Percentiles rank a stretch among this genome's conserved stretches.
Conservation (phyloP, 2,797 vertebrate genomes). For the Microtus californicus region DNA sequence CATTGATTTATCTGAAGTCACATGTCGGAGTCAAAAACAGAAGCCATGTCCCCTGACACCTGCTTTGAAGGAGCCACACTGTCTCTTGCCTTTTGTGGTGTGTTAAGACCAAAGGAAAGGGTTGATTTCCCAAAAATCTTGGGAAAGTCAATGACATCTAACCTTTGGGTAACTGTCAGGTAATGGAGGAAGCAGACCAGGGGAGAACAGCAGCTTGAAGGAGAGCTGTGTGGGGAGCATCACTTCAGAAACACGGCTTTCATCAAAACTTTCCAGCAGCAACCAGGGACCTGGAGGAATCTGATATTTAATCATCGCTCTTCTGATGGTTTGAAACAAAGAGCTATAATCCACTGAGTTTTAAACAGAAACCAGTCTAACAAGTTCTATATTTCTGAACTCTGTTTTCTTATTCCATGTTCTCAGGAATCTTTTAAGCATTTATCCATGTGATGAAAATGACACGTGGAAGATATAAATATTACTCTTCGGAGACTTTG, state of each 20-base stretch:
- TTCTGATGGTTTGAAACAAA: slow-evolving; percentile 84
- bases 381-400: slow-evolving; percentile 83
- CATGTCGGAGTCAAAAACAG: slow-evolving; percentile 47
- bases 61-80: slow-evolving; percentile 39
- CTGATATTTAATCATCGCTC: slow-evolving; percentile 78
- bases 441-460: slow-evolving; percentile 76
- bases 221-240: slow-evolving; percentile 53
- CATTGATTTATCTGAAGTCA: slow-evolving; percentile 58
- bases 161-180: slow-evolving; percentile 67
- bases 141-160: slow-evolving; percentile 57
- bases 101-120: background rate
- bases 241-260: slow-evolving; percentile 72
- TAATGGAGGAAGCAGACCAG: slow-evolving; percentile 25
- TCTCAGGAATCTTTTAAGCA: slow-evolving; percentile 83
- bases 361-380: slow-evolving; percentile 84
- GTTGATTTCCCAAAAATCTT: slow-evolving; percentile 59
- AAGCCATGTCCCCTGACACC: slow-evolving; percentile 10
- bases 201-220: slow-evolving; percentile 64
- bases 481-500: slow-evolving; percentile 65
- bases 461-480: slow-evolving; percentile 78
- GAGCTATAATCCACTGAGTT: slow-evolving; percentile 81
- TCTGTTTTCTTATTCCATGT: slow-evolving; percentile 84
- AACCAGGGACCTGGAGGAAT: slow-evolving; percentile 81
- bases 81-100: slow-evolving; percentile 51
- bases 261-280: slow-evolving; percentile 67